A percentile compares a stretch with the other conserved stretches of the same genome.
These are phyloP conservation scores for Bathynomus jamesi DNA, from an alignment of 1,140 invertebrate genomes.

Conservation along the genomic window DNA sequence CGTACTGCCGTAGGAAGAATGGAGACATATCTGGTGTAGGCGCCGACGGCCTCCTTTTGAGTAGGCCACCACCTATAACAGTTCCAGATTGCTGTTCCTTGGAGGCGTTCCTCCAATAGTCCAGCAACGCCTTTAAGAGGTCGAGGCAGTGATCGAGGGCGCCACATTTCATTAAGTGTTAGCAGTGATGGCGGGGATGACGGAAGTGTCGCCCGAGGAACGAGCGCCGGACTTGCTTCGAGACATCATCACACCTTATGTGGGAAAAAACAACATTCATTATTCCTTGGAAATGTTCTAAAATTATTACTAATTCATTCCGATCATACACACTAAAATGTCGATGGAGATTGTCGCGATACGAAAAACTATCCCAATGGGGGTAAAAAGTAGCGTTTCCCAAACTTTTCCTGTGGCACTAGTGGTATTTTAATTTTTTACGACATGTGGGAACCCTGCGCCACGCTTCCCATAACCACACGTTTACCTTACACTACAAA, in stretches of 20 bases:
- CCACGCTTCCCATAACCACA: too few relatives aligned
- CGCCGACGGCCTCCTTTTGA: conserved; percentile 67
- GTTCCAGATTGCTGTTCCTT: conserved; percentile 48
- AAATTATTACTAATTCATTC: too few relatives aligned
- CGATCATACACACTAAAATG: too few relatives aligned
- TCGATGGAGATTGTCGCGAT: too few relatives aligned
- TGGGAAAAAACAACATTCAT: conserved; percentile 11
- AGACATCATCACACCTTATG: conserved; percentile 64
- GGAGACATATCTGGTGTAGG: conserved; percentile 87
- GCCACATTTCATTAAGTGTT: conserved; percentile 64
- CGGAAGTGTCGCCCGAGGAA: conserved; percentile 42
- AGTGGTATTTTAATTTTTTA: too few relatives aligned
- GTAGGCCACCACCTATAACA: conserved; percentile 51
- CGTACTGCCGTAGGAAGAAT: conserved; percentile 87
- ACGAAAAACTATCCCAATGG: too few relatives aligned
- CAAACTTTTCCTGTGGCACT: too few relatives aligned
- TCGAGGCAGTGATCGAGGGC: conserved; percentile 74
- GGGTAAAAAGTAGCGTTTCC: too few relatives aligned
- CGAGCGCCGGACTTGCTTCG: conserved; percentile 53
- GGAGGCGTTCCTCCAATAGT: conserved; percentile 64
- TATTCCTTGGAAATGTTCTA: too few relatives aligned
- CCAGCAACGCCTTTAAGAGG: conserved; percentile 66
- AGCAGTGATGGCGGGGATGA: conserved; percentile 67
- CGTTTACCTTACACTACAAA: too few relatives aligned
- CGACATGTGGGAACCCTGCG: too few relatives aligned